phyloP scores from a whole-genome alignment of 1,140 invertebrate species.

The Caenorhabditis latens region DNA sequence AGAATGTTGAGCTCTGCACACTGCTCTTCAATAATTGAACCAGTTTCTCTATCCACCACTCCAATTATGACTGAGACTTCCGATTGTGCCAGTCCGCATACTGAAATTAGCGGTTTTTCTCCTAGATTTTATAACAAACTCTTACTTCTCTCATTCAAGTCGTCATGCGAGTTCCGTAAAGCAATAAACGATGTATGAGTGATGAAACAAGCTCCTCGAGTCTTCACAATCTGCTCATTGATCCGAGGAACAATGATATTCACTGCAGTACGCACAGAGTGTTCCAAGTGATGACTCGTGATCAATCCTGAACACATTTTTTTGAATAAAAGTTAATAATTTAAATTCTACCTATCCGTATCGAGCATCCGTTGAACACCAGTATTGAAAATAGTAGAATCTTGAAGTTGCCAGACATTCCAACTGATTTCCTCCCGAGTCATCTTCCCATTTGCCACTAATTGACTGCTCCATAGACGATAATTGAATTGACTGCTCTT shows the following conservation, averaged over 20 bases:
- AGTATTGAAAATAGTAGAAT: not conserved
- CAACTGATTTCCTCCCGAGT: not conserved
- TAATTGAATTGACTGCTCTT: slow-evolving; percentile 42
- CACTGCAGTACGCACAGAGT: slow-evolving; percentile 15
- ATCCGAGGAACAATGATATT: slow-evolving; percentile 29
- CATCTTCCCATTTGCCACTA: not conserved
- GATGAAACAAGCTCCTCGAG: slow-evolving; percentile 17
- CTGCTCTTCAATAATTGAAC: slow-evolving; percentile 49
- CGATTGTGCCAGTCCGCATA: not conserved
- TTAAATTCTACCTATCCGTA: not conserved
- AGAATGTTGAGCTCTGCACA: slow-evolving; percentile 54
- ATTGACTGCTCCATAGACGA: slow-evolving; percentile 17
- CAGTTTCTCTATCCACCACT: slow-evolving; percentile 14
- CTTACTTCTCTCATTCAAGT: slow-evolving; percentile 27
- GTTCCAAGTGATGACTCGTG: slow-evolving; percentile 27
- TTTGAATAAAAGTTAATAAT: not conserved
- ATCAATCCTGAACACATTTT: not conserved
- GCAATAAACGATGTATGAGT: not conserved
- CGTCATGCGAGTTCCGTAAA: not conserved
- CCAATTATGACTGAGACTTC: slow-evolving; percentile 50
- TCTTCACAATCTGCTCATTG: slow-evolving; percentile 39
- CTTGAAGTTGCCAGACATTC: slow-evolving; percentile 2
- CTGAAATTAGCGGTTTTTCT: not conserved
- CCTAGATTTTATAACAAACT: not conserved
- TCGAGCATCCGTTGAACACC: not conserved